A percentile compares a stretch with the other conserved stretches of the same genome.
Conservation (phyloP, 2,888 invertebrate species). For the Chromoteleia sp. region DNA sequence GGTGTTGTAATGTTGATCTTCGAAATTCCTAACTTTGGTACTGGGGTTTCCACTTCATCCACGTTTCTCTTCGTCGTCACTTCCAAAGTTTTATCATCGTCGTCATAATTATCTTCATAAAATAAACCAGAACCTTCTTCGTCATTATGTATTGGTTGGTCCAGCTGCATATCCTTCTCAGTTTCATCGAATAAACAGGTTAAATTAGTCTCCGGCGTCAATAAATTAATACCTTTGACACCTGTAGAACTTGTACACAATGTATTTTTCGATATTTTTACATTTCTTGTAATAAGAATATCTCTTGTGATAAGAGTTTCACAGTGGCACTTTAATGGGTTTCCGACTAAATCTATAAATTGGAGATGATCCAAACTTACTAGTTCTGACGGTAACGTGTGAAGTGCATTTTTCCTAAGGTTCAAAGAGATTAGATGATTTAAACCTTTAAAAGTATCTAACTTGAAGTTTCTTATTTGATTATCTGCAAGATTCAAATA, state of each 20-base stretch:
- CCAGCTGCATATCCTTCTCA: slow-evolving; percentile 85
- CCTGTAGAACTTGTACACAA: slow-evolving; percentile 86
- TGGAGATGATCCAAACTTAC: slow-evolving; percentile 86
- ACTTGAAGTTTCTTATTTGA: slow-evolving; percentile 86
- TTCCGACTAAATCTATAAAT: slow-evolving; percentile 88
- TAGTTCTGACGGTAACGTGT: slow-evolving; percentile 87
- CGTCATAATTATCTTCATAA: slow-evolving; percentile 59
- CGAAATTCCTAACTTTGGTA: slow-evolving; percentile 3
- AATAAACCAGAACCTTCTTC: slow-evolving; percentile 76
- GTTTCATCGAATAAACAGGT: slow-evolving; percentile 78
- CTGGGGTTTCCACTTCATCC: slow-evolving; percentile 46
- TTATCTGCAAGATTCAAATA: slow-evolving; percentile 88
- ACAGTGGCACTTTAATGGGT: slow-evolving; percentile 90
- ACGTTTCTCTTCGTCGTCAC: slow-evolving; percentile 14
- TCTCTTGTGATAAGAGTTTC: slow-evolving; percentile 88
- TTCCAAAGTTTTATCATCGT: slow-evolving; percentile 24
- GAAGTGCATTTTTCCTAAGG: slow-evolving; percentile 87
- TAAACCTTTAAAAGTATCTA: slow-evolving; percentile 85
- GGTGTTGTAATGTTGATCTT: too few relatives aligned
- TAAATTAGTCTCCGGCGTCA: slow-evolving; percentile 85
- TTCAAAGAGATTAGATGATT: slow-evolving; percentile 87
- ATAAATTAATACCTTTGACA: slow-evolving; percentile 86
- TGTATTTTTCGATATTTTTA: slow-evolving; percentile 83
- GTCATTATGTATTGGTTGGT: slow-evolving; percentile 85
- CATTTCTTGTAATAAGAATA: slow-evolving; percentile 84